Base-by-base conservation (phyloP, 92 coral and sea anemone genomes). In the Zoanthus solanderi region DNA sequence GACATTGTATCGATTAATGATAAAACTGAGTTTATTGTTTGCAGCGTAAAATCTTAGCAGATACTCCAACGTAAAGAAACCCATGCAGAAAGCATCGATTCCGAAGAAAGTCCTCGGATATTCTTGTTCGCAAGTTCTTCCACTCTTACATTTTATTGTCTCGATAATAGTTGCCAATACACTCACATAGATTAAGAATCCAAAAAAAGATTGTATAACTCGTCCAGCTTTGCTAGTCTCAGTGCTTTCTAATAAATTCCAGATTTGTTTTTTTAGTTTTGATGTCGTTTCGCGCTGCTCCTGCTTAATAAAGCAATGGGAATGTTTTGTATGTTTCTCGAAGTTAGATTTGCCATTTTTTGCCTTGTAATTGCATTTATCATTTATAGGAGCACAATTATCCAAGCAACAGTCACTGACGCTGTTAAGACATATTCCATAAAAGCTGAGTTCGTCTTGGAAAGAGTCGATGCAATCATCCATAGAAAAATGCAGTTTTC, bases 381-480 rank as follows among this genome's bases (percentile, higher is more conserved):
- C 29, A 44, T 11, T 61, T n/a, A 66, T 44, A 31, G 34, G 0
- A 12, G 65, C 18, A 45, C 87, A 93, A 1, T 91, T 92, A 32
- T 97, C 99, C 88, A 85, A 93, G 85, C 99, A 97, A 48, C 99
- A 97, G 28, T 90, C 98, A 72, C 94, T 88, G 32, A 97, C 82
- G 37, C 90, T 87, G n/a, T 92, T 93, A 31, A 74, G 28, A n/a
- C 95, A 87, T 52, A 97, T 95, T 71, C 99, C 99, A 71, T 93
- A 97, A 58, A 92, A 97, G 9, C 75, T 87, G 60, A 97, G 90
- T 56, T 97, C 99, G 73, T 97, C 97, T 28, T 85, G 87, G 67
- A 97, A 97, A 9, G 98, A 93, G 3, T 90, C 93, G 13, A 92
- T 44, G 84, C 99, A 97, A 45, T 95, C 98, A 42, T 96, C 99